Evolutionary conservation across 92 coral and sea anemone species (phyloP).

Genomic region (Muricea muricata): DNA sequence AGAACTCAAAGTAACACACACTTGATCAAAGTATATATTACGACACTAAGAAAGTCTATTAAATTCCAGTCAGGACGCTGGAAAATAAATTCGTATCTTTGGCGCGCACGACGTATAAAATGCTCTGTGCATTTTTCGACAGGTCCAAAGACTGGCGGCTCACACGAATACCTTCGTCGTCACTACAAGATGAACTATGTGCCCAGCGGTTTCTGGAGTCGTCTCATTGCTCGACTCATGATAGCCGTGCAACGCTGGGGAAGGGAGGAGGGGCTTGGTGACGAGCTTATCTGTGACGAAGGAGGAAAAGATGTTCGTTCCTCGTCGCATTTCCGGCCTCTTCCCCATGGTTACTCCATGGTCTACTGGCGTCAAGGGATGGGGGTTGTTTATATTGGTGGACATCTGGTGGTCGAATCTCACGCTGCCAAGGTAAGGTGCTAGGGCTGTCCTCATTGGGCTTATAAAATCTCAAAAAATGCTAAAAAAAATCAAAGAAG

Average conservation of each 20-base stretch:
- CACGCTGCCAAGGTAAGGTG: constrained; percentile 78
- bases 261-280: constrained; percentile 78
- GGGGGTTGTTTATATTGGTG: constrained; percentile 93
- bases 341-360: constrained; percentile 69
- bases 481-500: no score
- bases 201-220: constrained; percentile 99
- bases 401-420: constrained; percentile 88
- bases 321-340: constrained; percentile 13
- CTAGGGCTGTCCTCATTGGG: no score
- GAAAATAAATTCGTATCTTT: no score
- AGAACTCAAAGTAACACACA: no score
- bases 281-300: constrained; percentile 53
- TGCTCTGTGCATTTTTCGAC: not conserved
- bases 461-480: no score
- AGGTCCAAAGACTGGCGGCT: not conserved
- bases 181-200: constrained; percentile 92
- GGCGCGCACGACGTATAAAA: no score
- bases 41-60: no score
- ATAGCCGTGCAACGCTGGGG: constrained; percentile 96
- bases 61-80: no score
- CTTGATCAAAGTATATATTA: no score
- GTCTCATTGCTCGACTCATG: constrained; percentile 94
- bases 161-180: constrained; percentile 65
- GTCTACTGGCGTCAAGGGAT: constrained; percentile 99
- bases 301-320: constrained; percentile 34